Conservation (phyloP, 1,140 invertebrate species). For the Cydia amplana region DNA sequence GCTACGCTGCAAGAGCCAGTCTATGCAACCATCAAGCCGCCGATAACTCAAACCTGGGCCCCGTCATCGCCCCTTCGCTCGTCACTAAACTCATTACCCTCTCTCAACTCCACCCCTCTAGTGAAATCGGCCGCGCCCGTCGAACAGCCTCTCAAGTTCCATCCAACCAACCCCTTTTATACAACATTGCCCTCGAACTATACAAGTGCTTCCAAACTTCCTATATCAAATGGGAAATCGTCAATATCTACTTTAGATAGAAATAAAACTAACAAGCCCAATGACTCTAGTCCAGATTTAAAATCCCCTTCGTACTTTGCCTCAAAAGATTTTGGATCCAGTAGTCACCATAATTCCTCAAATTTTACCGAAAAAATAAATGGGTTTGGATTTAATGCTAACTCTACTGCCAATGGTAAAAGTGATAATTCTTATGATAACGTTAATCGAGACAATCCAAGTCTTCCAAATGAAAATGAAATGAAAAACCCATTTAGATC, state of each 20-base stretch:
- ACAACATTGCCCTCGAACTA: conserved; percentile 70
- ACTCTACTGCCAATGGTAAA: conserved; percentile 46
- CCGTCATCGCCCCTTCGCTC: conserved; percentile 51
- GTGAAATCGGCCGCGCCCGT: conserved; percentile 55
- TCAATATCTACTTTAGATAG: conserved; percentile 62
- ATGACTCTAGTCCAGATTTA: conserved; percentile 44
- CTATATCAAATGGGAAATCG: conserved; percentile 65
- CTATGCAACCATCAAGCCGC: conserved; percentile 64
- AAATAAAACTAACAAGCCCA: conserved; percentile 48
- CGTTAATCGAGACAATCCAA: conserved; percentile 43
- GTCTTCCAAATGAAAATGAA: conserved; percentile 45
- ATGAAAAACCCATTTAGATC: conserved; percentile 58
- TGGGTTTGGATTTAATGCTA: conserved; percentile 44
- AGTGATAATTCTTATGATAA: conserved; percentile 44
- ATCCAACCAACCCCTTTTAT: conserved; percentile 75
- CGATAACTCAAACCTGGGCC: conserved; percentile 52
- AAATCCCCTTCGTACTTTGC: conserved; percentile 58
- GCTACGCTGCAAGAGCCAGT: conserved; percentile 71
- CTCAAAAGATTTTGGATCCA: conserved; percentile 52
- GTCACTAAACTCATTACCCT: conserved; percentile 58
- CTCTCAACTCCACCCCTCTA: conserved; percentile 59
- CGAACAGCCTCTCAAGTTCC: conserved; percentile 62
- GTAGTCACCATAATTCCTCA: conserved; percentile 47
- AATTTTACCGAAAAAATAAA: conserved; percentile 46
- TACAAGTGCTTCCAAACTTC: conserved; percentile 70